Conservation (phyloP, 2,888 invertebrate species). For the Fissipunctia ypsillon region DNA sequence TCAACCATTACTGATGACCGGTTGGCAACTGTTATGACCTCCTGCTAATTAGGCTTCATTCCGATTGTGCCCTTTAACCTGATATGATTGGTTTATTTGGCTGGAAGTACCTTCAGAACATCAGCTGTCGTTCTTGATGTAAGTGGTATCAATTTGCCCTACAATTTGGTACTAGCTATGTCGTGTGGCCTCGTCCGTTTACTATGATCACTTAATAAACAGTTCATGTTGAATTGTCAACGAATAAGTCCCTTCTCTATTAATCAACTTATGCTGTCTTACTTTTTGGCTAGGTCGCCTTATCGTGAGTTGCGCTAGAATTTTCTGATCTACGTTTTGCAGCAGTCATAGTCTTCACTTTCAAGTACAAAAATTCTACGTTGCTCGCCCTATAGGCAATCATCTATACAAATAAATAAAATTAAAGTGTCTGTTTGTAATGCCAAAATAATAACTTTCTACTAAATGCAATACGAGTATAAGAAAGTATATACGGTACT, state of each 20-base stretch:
- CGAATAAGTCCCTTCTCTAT: background rate
- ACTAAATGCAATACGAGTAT: no score
- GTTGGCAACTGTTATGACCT: conserved; percentile 28
- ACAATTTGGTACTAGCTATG: conserved; percentile 20
- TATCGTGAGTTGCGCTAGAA: background rate
- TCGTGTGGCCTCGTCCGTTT: conserved; percentile 16
- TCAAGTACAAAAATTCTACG: background rate
- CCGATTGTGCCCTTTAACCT: conserved; percentile 25
- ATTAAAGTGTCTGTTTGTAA: no score
- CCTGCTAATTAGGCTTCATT: conserved; percentile 22
- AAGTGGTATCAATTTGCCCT: conserved; percentile 32
- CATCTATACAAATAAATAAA: no score
- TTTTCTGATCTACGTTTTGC: background rate
- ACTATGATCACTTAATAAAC: background rate
- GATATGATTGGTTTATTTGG: conserved; percentile 42
- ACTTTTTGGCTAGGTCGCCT: background rate
- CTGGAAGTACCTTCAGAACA: conserved; percentile 28
- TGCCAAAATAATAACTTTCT: no score
- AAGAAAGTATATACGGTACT: no score
- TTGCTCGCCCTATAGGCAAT: background rate
- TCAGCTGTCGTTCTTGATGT: conserved; percentile 13
- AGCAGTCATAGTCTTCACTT: background rate
- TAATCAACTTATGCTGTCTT: background rate
- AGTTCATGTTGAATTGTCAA: background rate
- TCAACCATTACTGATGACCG: no score